Evolutionary conservation across 2,888 invertebrate species (phyloP), one percentile per base, ranked within the genome.

Genomic region (Thumatha senex): DNA sequence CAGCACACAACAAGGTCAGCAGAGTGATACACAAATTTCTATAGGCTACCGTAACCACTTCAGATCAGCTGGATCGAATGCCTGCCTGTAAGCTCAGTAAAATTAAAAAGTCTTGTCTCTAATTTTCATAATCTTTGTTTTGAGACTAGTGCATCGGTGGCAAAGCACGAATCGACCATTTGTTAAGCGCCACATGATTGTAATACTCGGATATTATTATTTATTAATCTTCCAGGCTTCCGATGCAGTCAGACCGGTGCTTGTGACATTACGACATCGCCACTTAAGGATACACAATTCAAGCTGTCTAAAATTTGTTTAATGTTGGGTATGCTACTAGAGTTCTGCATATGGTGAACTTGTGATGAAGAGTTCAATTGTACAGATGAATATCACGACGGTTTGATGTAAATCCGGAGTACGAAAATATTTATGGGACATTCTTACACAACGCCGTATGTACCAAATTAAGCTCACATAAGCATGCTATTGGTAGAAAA

Each of bases 121-220:
- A 5, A 24, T 24, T 24, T 24, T 24, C 14, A 54, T 72, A 53
- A 33, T 67, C 63, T 68, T 53, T 63, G 31, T 10, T 36, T 14
- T 18, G 24, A 61, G 51, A 62, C 63, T 71, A 70, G 68, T 60
- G 67, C 56, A 69, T 68, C 85, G 72, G 85, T 86, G 84, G 86
- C 86, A 78, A 73, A 74, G 83, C 86, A 86, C 84, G 85, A 78
- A 73, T 67, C 57, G 64, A 67, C 77, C 84, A 86, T 88, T 88
- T 84, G 80, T 88, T 78, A 83, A 77, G 80, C 82, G 82, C 83
- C 88, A 86, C 80, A 74, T 80, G 82, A 78, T 80, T 80, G 72
- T 78, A 80, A 78, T 80, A 73, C 18, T 24, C 18, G 18, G 18
- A 24, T 24, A 24, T 31, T 72, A 76, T 80, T 82, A 84, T 84